Conservation (phyloP, 2,797 vertebrate genomes). For the Tragelaphus oryx region DNA sequence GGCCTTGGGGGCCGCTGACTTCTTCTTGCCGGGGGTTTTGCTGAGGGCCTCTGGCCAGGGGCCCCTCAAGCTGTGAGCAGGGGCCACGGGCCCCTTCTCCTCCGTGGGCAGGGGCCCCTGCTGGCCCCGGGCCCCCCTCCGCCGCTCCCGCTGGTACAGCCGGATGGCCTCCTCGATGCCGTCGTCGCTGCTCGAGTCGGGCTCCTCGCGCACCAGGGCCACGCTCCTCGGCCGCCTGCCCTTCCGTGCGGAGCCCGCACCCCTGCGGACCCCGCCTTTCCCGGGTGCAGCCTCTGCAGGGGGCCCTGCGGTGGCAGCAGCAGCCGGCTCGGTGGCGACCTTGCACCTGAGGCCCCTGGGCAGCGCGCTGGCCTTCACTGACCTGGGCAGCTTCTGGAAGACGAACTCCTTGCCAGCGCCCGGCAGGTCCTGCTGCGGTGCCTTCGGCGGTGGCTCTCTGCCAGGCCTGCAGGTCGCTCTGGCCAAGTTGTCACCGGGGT, state of each 20-base stretch:
- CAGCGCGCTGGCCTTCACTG: not conserved
- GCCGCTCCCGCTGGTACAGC: constrained; percentile 91
- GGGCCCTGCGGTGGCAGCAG: constrained; percentile 14
- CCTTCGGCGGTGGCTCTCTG: not conserved
- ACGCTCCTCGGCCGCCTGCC: fast-evolving
- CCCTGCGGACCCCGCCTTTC: not conserved
- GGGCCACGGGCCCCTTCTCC: not conserved
- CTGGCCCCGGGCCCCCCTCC: constrained; percentile 68
- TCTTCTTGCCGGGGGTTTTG: constrained; percentile 82
- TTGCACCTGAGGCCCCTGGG: constrained; percentile 59
- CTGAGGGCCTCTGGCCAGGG: constrained; percentile 76
- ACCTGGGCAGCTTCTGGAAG: constrained; percentile 69
- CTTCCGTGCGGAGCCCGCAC: not conserved
- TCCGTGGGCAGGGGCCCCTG: constrained; percentile 16
- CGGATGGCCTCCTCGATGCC: constrained; percentile 98
- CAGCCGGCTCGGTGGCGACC: not conserved
- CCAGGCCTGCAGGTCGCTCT: constrained; percentile 30
- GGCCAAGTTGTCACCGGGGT: not conserved
- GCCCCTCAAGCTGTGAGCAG: constrained; percentile 58
- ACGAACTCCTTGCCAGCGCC: constrained; percentile 16
- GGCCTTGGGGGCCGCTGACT: constrained; percentile 71
- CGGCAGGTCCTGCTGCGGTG: not conserved
- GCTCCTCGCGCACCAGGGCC: fast-evolving
- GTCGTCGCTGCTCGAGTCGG: constrained; percentile 94
- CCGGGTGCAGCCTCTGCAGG: constrained; percentile 20